Conservation (phyloP, 1,140 invertebrate species). For the Aphelenchoides besseyi region DNA sequence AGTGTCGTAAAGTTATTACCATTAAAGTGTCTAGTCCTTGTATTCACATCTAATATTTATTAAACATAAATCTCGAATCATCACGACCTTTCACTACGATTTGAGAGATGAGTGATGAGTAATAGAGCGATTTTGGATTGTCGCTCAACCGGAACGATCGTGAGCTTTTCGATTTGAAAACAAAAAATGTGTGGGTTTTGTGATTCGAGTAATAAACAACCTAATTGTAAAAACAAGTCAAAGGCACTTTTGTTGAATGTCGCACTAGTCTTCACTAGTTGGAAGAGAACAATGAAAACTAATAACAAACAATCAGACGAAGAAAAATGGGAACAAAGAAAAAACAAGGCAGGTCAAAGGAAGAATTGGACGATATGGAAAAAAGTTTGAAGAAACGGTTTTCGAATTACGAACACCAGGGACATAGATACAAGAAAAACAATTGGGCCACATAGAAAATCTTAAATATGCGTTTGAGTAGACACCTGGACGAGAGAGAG, state of each 20-base stretch:
- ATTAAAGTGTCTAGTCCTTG: neutral
- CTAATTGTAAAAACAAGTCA: conserved; percentile 6
- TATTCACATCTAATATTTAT: neutral
- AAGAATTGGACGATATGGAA: conserved; percentile 10
- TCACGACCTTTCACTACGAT: no score
- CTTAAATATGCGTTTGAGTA: conserved; percentile 6
- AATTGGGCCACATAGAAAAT: no score
- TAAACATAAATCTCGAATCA: neutral
- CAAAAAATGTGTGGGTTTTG: neutral
- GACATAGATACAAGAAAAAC: neutral
- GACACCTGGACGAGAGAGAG: conserved; percentile 1
- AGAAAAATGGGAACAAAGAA: neutral
- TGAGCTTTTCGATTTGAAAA: neutral
- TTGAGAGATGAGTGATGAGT: no score
- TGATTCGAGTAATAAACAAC: neutral
- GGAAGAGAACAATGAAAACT: neutral
- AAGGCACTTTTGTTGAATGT: conserved; percentile 2
- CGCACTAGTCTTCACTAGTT: neutral
- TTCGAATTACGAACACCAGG: conserved; percentile 3
- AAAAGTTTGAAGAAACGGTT: neutral
- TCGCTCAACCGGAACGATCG: no score
- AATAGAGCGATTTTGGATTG: no score
- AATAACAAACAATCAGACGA: neutral
- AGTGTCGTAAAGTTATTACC: neutral
- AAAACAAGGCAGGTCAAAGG: neutral